Evolutionary conservation across 2,888 invertebrate species (phyloP), one percentile per base, ranked within the genome.

Genomic region (Phalera bucephala): DNA sequence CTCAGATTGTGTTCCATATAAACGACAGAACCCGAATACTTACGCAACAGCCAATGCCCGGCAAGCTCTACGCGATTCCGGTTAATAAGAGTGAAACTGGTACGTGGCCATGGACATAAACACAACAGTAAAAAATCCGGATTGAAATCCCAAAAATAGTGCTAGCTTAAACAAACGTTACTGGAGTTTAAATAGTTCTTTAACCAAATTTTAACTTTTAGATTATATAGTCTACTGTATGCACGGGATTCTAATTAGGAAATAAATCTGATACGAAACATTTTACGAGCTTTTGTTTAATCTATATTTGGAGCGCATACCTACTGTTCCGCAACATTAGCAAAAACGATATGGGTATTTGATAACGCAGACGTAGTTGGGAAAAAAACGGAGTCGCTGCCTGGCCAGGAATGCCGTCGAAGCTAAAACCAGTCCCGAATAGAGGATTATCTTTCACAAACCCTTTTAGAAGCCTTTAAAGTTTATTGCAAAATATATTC

Each of bases 1-100:
- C 81, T 88, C 87, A 88, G 82, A 81, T 84, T 80, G 75, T 84
- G 79, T 80, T 81, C 70, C 63, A 64, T 64, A 66, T 69, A 68
- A 76, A 75, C 77, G 71, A 76, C 75, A 73, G 70, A 83, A 80
- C 73, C 75, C 73, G 76, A 76, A 72, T 69, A 59, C 41, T 52
- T 54, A 57, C 52, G 57, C 56, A 59, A 53, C 50, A 38, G 40
- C 52, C 51, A 57, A 53, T 64, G 64, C 54, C 64, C 63, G 50
- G 51, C 57, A 53, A 64, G 62, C 53, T 57, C 45, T 43, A 36
- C 35, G 49, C 60, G 64, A 71, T 72, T 72, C 72, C 67, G 73
- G 69, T 71, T 66, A 78, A 74, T 67, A 78, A 78, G 70, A 82
- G 77, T 78, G 79, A 80, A 81, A 81, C 79, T 80, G 72, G 69